Evolutionary conservation across 1,140 invertebrate genomes (phyloP).

Genomic region (Drosophila watanabei): DNA sequence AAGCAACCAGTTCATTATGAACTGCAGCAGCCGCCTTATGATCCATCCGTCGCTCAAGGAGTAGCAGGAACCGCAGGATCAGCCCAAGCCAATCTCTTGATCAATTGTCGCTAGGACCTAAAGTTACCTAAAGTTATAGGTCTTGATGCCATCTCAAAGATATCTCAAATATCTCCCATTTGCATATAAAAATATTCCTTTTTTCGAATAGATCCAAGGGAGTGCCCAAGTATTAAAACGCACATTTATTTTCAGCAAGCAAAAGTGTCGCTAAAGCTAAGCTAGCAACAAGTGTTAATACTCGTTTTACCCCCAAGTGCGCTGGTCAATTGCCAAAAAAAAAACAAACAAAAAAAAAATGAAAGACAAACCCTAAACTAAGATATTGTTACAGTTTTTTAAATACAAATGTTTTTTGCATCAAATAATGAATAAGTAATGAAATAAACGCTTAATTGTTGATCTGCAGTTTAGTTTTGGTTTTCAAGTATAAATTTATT

Average conservation of each 20-base stretch:
- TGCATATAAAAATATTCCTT: constrained; percentile 1
- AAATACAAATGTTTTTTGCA: background rate
- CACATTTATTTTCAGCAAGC: constrained; percentile 19
- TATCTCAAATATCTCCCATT: constrained; percentile 28
- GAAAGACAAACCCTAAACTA: background rate
- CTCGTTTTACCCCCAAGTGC: constrained; percentile 12
- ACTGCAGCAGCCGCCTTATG: constrained; percentile 9
- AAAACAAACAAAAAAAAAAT: background rate
- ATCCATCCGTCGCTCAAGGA: constrained; percentile 6
- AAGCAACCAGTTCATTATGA: constrained; percentile 74
- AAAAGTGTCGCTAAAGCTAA: constrained; percentile 13
- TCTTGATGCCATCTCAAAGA: constrained; percentile 15
- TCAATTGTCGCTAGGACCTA: constrained; percentile 5
- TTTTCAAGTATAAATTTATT: background rate
- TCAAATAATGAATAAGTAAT: constrained; percentile 13
- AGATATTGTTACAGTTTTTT: constrained; percentile 19
- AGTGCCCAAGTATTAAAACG: constrained; percentile 30
- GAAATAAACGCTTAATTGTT: constrained; percentile 32
- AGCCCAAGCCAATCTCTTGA: background rate
- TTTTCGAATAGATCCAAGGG: constrained; percentile 5
- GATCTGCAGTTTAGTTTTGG: background rate
- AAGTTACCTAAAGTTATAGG: background rate
- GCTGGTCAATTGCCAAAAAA: constrained; percentile 25
- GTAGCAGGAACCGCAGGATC: background rate
- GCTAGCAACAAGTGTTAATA: constrained; percentile 13